Base-by-base conservation (phyloP, 2,797 vertebrate genomes). In the Taeniopygia guttata region DNA sequence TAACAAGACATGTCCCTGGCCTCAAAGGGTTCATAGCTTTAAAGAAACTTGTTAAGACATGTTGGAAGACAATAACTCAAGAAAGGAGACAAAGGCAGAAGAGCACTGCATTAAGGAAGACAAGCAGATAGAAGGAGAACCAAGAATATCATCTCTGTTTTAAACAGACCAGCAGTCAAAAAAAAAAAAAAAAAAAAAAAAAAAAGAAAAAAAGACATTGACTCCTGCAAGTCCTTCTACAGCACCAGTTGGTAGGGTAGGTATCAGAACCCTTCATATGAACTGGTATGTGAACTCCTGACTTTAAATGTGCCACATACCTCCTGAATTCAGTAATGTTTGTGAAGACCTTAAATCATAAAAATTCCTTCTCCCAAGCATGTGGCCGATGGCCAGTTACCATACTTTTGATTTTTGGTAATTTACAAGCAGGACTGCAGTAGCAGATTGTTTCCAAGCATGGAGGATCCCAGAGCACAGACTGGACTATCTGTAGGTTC, bases 1-100 rank as follows among this genome's bases (percentile, higher is more conserved):
- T 95, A 95, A 95, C 70, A 92, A 91, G 85, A 66, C 4, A 58
- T 58, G 49, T 74, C 27, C 22, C 56, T 76, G 42, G 55, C 34
- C 70, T 56, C 86, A 83, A 52, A 91, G 75, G 78, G 22, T 60
- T 93, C 46, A 67, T 23, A 82, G 22, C 67, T 89, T 88, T 70
- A 84, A 93, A 93, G 63, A 95, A 90, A 59, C 68, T 93, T 92
- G 77, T 88, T 75, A 87, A 84, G 49, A 82, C 52, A 90, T 63
- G 34, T 34, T 82, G 56, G 77, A 93, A 95, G 63, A 76, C 21
- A 89, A 48, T 40, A 87, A 42, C 27, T 90, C 38, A 43, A 74
- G 62, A 90, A 81, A 76, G 42, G 34, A 74, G 49, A 89, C 23
- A 74, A 86, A 92, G 34, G 29, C 30, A 83, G 64, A 89, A 85